Evolutionary conservation across 1,140 invertebrate species (phyloP), one percentile per base, ranked within the genome.

Genomic region (Littorina saxatilis): DNA sequence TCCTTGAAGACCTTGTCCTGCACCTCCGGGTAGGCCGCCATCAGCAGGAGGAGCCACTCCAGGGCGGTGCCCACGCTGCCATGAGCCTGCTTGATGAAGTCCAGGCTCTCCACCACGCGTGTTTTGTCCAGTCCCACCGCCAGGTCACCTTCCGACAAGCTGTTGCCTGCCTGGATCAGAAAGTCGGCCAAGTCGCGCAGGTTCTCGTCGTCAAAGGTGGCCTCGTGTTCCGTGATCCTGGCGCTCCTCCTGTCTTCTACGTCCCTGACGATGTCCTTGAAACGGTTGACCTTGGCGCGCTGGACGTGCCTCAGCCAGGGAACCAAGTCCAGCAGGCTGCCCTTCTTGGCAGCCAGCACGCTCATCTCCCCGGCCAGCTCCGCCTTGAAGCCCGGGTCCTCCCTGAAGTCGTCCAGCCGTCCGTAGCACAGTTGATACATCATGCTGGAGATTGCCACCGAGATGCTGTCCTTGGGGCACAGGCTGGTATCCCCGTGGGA

Each of bases 41-140:
- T 95, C 83, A 95, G 96, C 4, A 98, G 92, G 20, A 98, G 91
- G 85, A 96, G 96, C 97, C 97, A 99, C 29, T 95, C 93, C 15
- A 98, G 88, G 0, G 96, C 96, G 0, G 95, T 95, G 47, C 97
- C 91, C 0, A 96, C 96, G 0, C 97, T 98, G 88, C 98, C 97
- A n/a, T n/a, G 96, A 94, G 0, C 96, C 96, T 40, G 97, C 97
- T 97, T 97, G 79, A 98, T 93, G 91, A 98, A 97, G 43, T 81
- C 79, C 39, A 87, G 76, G 13, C 77, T 81, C 81, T 68, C 27
- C 27, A 70, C 23, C 9, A 82, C 78, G 7, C 37, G 39, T 7
- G 0, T 23, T 39, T 32, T 63, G 32, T 72, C 73, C 27, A 83
- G 61, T 5, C 55, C 61, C 13, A 61, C 37, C 7, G 39, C 70